Base-by-base conservation (phyloP, 53 echinoderm and acorn worm species). In the Paracentrotus lividus region DNA sequence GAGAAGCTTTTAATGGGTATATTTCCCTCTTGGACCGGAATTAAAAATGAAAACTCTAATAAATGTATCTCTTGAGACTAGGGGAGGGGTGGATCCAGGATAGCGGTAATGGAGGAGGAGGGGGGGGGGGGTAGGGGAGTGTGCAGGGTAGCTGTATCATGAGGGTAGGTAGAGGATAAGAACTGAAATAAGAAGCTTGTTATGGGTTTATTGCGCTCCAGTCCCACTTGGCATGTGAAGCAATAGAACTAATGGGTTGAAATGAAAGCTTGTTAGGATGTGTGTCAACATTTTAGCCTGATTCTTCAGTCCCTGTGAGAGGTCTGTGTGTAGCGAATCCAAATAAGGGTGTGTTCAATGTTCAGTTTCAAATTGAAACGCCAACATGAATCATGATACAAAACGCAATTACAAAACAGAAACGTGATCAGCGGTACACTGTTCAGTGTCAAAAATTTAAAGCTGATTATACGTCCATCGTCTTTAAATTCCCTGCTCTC, bases 171-270 rank as follows among this genome's bases (percentile, higher is more conserved):
- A 13, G 33, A 33, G 34, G 68, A 33, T 32, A 68, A 68, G 68
- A 68, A 3, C 45, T 5, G 52, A 85, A 85, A 85, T 21, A 33
- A 77, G 77, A 77, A 77, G 77, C 77, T 69, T 69, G 69, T 69
- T 69, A 69, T 21, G 84, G 84, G 84, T 49, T n/a, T 45, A 84
- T 84, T 84, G 29, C 45, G 47, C 27, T 54, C 56, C 64, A 64
- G 54, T 57, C 68, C 78, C 78, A 55, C 78, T 92, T 92, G 92
- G 58, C 92, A 49, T 92, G 77, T 20, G 47, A 78, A 78, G 77
- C 78, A 92, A 92, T 92, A 92, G 36, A 88, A 21, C 78, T 92
- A 92, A 92, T 92, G 92, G 92, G n/a, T 24, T 54, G 57, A 24
- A 58, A 40, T 78, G 78, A 78, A 92, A 92, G 40, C 78, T 92